A percentile compares a stretch with the other conserved stretches of the same genome.
These are phyloP conservation scores for Eremophila alpestris DNA, from an alignment of 2,797 vertebrate genomes.

Conservation along the genomic window DNA sequence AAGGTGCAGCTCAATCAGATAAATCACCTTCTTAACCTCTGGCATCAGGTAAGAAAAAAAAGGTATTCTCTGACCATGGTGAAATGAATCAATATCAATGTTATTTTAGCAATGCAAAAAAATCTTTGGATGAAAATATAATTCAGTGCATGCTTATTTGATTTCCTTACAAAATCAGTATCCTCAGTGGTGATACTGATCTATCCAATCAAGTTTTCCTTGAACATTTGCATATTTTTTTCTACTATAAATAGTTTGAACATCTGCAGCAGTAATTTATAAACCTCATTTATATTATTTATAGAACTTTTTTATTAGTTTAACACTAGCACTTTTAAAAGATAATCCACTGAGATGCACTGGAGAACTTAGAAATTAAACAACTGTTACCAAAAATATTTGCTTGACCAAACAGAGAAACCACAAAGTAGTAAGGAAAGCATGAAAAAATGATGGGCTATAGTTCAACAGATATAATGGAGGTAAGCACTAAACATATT, in stretches of 20 bases:
- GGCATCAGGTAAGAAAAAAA: neutral
- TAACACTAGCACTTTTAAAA: neutral
- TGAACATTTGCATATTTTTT: constrained; percentile 52
- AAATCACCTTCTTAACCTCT: neutral
- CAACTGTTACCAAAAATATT: neutral
- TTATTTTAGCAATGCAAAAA: neutral
- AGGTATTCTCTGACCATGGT: neutral
- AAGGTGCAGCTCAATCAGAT: neutral
- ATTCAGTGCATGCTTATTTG: constrained; percentile 5
- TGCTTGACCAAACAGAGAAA: neutral
- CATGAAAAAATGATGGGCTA: neutral
- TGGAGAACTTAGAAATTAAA: neutral
- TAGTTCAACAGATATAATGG: neutral
- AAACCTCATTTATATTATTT: constrained; percentile 35
- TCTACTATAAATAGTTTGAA: constrained; percentile 59
- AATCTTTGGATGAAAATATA: constrained; percentile 6
- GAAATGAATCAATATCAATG: neutral
- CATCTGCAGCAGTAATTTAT: constrained; percentile 51
- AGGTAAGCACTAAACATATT: neutral
- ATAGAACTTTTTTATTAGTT: constrained; percentile 47
- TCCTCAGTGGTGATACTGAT: constrained; percentile 1
- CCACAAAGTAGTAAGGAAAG: neutral
- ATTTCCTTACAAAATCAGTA: neutral
- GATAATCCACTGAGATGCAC: neutral
- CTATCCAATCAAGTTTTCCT: constrained; percentile 29